Percentiles rank a stretch among this genome's conserved stretches.
Conservation (phyloP, 1,140 invertebrate genomes). For the Tribolium castaneum region DNA sequence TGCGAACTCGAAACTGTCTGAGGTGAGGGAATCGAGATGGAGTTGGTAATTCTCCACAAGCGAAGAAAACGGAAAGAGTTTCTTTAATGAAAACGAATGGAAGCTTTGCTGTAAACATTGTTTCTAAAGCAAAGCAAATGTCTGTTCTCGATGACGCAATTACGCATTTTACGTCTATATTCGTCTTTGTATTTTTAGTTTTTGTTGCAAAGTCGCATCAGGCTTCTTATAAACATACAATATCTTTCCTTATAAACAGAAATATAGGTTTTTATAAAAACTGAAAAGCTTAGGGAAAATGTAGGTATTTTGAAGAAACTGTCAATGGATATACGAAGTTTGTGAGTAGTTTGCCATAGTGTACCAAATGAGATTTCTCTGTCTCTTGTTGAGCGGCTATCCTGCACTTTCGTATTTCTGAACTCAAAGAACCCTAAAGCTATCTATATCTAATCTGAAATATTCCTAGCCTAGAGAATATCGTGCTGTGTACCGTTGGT, state of each 20-base stretch:
- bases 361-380: constrained; percentile 17
- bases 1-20: constrained; percentile 32
- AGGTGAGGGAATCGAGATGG: constrained; percentile 44
- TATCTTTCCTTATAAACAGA: no score
- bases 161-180: neutral
- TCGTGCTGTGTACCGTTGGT: constrained; percentile 20
- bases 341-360: constrained; percentile 7
- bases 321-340: neutral
- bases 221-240: no score
- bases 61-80: constrained; percentile 49
- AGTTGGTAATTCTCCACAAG: constrained; percentile 45
- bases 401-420: constrained; percentile 6
- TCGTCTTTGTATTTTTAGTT: neutral
- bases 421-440: neutral
- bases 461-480: constrained; percentile 14
- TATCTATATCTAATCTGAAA: constrained; percentile 26
- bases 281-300: neutral
- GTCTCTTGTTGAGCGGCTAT: constrained; percentile 4
- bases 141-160: neutral
- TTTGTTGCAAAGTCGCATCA: no score
- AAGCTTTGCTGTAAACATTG: constrained; percentile 48
- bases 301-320: no score
- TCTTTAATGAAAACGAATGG: constrained; percentile 52
- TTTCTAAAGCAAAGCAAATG: constrained; percentile 46
- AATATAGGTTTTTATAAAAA: no score